These are phyloP conservation scores for Microcebus griseorufus DNA, from an alignment of 2,113 vertebrate species.

Conservation along the genomic window DNA sequence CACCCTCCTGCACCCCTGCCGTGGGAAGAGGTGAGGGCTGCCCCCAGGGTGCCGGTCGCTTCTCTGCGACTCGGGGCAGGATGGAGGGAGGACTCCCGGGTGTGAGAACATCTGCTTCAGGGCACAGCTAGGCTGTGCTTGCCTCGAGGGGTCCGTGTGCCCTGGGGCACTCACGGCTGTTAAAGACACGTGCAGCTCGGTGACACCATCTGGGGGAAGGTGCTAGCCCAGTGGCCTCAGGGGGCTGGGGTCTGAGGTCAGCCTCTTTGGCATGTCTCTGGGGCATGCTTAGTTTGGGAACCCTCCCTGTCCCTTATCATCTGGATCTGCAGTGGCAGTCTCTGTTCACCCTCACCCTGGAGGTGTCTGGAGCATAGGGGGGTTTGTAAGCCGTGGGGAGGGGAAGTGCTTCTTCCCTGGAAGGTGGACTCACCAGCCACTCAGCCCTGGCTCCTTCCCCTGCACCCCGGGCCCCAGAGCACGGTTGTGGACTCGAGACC, in stretches of 20 bases:
- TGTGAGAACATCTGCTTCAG: neutral
- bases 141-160: rapidly evolving
- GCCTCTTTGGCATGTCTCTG: neutral
- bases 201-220: neutral
- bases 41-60: no score
- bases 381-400: neutral
- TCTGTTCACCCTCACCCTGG: neutral
- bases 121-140: neutral
- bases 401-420: neutral
- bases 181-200: neutral
- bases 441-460: neutral
- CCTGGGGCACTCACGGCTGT: rapidly evolving
- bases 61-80: neutral
- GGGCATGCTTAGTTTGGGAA: neutral
- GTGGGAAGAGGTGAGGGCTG: neutral
- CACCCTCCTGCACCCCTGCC: rapidly evolving
- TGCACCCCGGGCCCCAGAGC: neutral
- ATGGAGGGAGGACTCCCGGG: neutral
- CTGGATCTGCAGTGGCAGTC: rapidly evolving
- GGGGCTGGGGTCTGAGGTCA: neutral
- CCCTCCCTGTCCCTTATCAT: neutral
- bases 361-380: neutral
- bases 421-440: neutral
- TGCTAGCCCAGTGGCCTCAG: neutral
- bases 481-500: neutral